Conservation (phyloP, 1,140 invertebrate species). For the Patella vulgata region DNA sequence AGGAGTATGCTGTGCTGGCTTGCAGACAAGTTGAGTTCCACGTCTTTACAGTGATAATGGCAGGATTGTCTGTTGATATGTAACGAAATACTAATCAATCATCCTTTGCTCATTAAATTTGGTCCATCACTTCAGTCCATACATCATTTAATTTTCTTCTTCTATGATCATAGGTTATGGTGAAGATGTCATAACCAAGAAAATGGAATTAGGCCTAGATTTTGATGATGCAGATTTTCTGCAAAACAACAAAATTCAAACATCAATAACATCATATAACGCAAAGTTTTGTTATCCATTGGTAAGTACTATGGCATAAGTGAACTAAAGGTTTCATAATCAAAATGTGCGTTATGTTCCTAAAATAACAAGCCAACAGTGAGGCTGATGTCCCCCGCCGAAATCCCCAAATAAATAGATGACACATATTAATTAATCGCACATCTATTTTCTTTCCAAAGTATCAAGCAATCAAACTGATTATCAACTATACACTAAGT, state of each 20-base stretch:
- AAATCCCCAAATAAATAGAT: slow-evolving; percentile 1
- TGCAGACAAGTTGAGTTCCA: too few species aligned
- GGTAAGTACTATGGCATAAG: slow-evolving; percentile 16
- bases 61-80: too few species aligned
- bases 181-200: too few species aligned
- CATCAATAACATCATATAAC: slow-evolving; percentile 22
- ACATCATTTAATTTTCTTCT: too few species aligned
- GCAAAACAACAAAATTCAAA: slow-evolving; percentile 17
- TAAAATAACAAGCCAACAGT: slow-evolving; percentile 1
- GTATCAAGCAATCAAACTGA: too few species aligned
- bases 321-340: background rate
- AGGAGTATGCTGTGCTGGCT: too few species aligned
- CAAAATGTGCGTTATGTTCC: background rate
- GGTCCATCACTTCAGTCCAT: too few species aligned
- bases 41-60: too few species aligned
- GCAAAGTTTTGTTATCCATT: slow-evolving; percentile 25
- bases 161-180: too few species aligned
- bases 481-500: too few species aligned
- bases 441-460: background rate
- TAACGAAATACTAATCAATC: too few species aligned
- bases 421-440: background rate
- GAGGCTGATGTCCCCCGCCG: background rate
- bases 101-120: too few species aligned
- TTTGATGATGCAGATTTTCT: slow-evolving; percentile 38
- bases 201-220: slow-evolving; percentile 34